phyloP scores from a whole-genome alignment of 2,888 invertebrate species.

The Patella caerulea region DNA sequence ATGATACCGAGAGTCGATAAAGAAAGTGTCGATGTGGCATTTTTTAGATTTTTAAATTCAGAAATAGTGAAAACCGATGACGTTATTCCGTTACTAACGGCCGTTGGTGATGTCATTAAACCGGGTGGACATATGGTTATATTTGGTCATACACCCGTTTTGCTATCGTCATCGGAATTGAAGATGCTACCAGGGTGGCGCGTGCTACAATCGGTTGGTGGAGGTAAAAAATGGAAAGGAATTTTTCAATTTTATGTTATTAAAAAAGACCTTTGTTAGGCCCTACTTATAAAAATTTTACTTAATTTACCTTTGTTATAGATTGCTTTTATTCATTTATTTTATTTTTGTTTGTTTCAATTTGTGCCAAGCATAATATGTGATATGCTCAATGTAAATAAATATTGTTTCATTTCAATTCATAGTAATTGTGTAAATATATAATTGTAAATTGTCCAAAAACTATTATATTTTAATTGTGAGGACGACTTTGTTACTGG shows the following conservation, averaged over 20 bases:
- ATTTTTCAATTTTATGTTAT: slow-evolving; percentile 50
- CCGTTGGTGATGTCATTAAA: slow-evolving; percentile 41
- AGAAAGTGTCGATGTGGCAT: slow-evolving; percentile 47
- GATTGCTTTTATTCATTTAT: no score
- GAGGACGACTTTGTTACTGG: no score
- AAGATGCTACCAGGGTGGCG: slow-evolving; percentile 17
- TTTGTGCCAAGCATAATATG: no score
- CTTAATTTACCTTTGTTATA: no score
- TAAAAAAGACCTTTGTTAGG: slow-evolving; percentile 24
- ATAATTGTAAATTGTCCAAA: no score
- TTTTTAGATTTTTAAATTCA: slow-evolving; percentile 49
- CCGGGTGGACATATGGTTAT: slow-evolving; percentile 46
- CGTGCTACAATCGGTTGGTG: slow-evolving; percentile 44
- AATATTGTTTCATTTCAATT: no score
- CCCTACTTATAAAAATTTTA: neutral
- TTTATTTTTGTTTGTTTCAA: no score
- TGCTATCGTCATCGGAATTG: slow-evolving; percentile 47
- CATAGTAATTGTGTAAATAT: no score
- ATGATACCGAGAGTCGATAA: slow-evolving; percentile 41
- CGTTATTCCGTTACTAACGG: slow-evolving; percentile 39
- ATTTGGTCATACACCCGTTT: slow-evolving; percentile 52
- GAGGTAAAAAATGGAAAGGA: slow-evolving; percentile 46
- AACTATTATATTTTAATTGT: no score
- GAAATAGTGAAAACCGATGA: slow-evolving; percentile 48
- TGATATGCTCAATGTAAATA: no score